Base-by-base conservation (phyloP, 2,113 vertebrate species). In the Hucho hucho region DNA sequence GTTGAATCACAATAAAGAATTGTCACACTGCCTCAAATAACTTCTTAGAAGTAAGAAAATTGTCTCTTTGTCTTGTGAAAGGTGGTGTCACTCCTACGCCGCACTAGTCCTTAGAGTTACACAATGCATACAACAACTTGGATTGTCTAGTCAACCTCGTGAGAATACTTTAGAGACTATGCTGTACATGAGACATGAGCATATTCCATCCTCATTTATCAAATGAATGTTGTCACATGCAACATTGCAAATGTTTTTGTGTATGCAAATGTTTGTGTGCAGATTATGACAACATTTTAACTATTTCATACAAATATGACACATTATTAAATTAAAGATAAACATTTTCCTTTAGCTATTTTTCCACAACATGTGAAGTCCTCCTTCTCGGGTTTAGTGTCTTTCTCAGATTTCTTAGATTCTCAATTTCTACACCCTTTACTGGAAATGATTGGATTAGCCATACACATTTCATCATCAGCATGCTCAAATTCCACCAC, bases 391-490 rank as follows among this genome's bases (percentile, higher is more conserved):
- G 74, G 81, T 87, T 76, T 65, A 80, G 75, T 72, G 80, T 82
- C 74, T 65, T 53, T 80, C 81, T 73, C 72, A 86, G 77, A 85
- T 65, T 53, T 80, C 81, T 73, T 70, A 86, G 77, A 85, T 78
- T 64, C 77, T 5, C 70, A 32, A 79, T 89, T 90, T 75, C 6
- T 70, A 32, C 78, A 89, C 89, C 88, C 73, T 80, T 77, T 59
- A 61, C 77, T 83, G 82, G 80, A 90, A 86, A 86, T 83, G 77
- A 91, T 84, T 75, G 87, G 89, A 91, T 91, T 90, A 89, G 76
- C 86, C 56, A 22, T 78, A 79, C 82, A 75, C 78, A 78, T 84
- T 89, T 86, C 88, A 91, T 91, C 88, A 88, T 69, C 75, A 77
- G 78, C 72, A 77, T 76, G 86, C 87, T 88, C 77, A 80, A 82